Base-by-base conservation (phyloP, 2,113 vertebrate species). In the Nannobrachium achirus region DNA sequence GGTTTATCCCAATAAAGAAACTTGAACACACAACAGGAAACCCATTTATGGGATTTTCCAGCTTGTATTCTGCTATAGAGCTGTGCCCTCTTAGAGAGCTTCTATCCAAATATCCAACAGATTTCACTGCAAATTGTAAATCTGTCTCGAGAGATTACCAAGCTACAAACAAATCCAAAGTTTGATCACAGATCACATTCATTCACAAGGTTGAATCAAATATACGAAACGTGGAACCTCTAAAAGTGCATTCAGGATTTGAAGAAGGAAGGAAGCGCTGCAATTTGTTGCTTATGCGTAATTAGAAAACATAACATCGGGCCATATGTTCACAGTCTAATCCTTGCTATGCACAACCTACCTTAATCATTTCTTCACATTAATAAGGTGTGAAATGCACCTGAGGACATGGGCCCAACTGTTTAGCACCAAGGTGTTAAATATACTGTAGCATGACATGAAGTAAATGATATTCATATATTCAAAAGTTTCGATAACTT, bases 341-440 rank as follows among this genome's bases (percentile, higher is more conserved):
- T 61, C 78, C 82, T 71, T 57, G 56, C 73, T 79, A 77, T 85
- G 87, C 73, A 85, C 79, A 77, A 83, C 74, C 79, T 76, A 78
- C 71, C 62, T 56, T 14, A 70, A 66, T 68, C 15, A 82, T 86
- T 83, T 84, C 75, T 80, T 52, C 62, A 73, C 63, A 75, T 72
- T 77, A 63, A 62, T 73, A 18, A 79, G 61, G 69, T 67, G 65
- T 40, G 20, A 67, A 13, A 56, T 60, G 69, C 62, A 76, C 50
- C 62, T 66, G 63, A 69, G 63, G 48, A 46, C 66, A 39, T 33
- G 39, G 3, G 50, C 13, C 46, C 33, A 16, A 48, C 8, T 40
- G 45, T 62, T 41, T 59, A 40, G 16, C 44, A 52, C 44, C n/a
- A 33, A 73, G 18, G 41, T 69, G 40, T 69, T 55, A n/a, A n/a